Evolutionary conservation across 2,113 vertebrate genomes (phyloP).

Genomic region (Dryoscopus gambensis): DNA sequence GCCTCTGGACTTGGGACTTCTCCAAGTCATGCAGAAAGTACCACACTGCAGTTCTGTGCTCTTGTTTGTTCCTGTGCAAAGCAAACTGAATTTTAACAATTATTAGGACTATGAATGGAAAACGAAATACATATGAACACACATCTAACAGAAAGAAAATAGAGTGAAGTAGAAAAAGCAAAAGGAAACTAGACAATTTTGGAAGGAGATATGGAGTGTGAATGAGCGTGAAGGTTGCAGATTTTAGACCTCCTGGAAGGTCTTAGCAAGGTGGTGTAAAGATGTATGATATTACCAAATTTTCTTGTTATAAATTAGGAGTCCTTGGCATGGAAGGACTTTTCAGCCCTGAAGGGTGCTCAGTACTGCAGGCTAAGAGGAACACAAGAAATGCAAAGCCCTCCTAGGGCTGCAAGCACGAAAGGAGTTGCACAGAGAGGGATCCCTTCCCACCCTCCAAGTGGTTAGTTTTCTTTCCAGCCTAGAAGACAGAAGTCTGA

Average conservation of each 20-base stretch:
- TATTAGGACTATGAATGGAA: neutral
- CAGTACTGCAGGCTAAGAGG: neutral
- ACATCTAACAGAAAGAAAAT: neutral
- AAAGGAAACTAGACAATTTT: neutral
- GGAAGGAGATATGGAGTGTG: neutral
- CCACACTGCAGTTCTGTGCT: neutral
- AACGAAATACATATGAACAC: neutral
- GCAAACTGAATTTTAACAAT: neutral
- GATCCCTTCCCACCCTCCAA: neutral
- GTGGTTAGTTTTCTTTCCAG: neutral
- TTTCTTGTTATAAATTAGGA: neutral
- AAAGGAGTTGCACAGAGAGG: neutral
- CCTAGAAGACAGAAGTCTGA: neutral
- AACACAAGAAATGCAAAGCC: neutral
- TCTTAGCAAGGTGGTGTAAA: neutral
- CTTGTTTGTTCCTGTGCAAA: neutral
- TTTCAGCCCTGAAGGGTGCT: neutral
- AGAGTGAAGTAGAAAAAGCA: neutral
- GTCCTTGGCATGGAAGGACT: neutral
- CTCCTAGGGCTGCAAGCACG: neutral
- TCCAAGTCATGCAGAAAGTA: neutral
- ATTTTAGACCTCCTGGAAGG: neutral
- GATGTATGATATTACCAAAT: neutral
- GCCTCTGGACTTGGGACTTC: neutral
- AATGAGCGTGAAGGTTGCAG: neutral